A percentile compares a stretch with the other conserved stretches of the same genome.
Conservation (phyloP, 2,113 vertebrate genomes). For the Camelus bactrianus region DNA sequence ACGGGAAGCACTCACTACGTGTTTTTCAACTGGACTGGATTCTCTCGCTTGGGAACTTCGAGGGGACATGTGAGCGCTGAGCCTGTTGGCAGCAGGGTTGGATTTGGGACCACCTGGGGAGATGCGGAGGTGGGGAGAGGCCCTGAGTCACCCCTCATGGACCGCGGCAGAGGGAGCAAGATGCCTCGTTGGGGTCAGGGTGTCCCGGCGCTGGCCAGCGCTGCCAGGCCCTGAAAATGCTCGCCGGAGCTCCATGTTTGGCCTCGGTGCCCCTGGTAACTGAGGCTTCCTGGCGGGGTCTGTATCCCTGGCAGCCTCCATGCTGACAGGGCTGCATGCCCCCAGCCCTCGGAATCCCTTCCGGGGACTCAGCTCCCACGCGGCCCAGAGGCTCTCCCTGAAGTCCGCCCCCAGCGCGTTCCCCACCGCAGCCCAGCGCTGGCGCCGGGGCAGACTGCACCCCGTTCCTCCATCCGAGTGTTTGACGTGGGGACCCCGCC, state of each 20-base stretch:
- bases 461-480: fast-evolving
- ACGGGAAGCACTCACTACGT: fast-evolving
- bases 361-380: fast-evolving
- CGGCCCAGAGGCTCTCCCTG: fast-evolving
- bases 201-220: background rate
- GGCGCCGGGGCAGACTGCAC: background rate
- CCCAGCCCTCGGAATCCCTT: background rate
- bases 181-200: fast-evolving
- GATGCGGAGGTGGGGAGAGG: background rate
- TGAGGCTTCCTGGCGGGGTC: fast-evolving
- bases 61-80: fast-evolving
- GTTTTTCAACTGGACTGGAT: no score
- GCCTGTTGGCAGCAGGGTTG: background rate
- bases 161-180: no score
- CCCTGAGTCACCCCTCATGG: no score
- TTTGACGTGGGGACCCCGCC: background rate
- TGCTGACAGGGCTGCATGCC: fast-evolving
- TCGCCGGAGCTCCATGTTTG: fast-evolving
- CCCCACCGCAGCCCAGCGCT: fast-evolving
- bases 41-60: background rate
- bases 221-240: no score
- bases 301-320: background rate
- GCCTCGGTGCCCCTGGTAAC: fast-evolving
- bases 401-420: background rate
- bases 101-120: fast-evolving